phyloP scores from a whole-genome alignment of 2,888 invertebrate species.

The Drosophila kokeensis region DNA sequence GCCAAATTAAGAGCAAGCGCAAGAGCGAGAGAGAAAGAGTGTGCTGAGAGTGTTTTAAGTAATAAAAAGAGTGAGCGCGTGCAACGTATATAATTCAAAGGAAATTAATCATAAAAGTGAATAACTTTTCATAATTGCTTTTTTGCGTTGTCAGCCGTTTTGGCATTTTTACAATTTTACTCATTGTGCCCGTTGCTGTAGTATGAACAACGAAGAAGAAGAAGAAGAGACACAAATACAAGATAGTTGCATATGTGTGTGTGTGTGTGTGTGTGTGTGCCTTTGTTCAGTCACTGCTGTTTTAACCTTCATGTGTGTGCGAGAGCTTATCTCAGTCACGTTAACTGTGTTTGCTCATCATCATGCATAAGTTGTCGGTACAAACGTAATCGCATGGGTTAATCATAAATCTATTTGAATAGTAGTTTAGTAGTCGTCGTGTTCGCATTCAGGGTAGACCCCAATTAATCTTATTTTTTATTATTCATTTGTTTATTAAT shows the following conservation, averaged over 20 bases:
- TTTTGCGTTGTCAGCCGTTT: constrained; percentile 68
- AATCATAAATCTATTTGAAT: constrained; percentile 43
- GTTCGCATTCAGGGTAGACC: background rate
- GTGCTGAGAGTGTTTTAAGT: background rate
- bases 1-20: constrained; percentile 52
- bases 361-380: constrained; percentile 10
- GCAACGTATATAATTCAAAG: constrained; percentile 58
- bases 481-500: constrained; percentile 1
- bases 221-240: constrained; percentile 1
- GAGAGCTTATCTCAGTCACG: constrained; percentile 47
- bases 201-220: constrained; percentile 19
- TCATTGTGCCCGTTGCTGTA: constrained; percentile 13
- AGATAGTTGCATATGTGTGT: background rate
- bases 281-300: constrained; percentile 17
- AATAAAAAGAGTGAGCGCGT: constrained; percentile 22
- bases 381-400: constrained; percentile 43
- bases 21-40: constrained; percentile 2
- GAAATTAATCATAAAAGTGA: constrained; percentile 77
- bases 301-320: constrained; percentile 34
- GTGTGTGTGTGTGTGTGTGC: background rate
- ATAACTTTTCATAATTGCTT: constrained; percentile 71
- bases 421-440: background rate
- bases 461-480: background rate
- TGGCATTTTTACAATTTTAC: constrained; percentile 14
- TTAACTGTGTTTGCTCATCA: constrained; percentile 52